Evolutionary conservation across 30 jellyfish, hydroid and myxozoan genomes (phyloP), one percentile per base, ranked within the genome.

Genomic region (Pseudorhiza aurosa): DNA sequence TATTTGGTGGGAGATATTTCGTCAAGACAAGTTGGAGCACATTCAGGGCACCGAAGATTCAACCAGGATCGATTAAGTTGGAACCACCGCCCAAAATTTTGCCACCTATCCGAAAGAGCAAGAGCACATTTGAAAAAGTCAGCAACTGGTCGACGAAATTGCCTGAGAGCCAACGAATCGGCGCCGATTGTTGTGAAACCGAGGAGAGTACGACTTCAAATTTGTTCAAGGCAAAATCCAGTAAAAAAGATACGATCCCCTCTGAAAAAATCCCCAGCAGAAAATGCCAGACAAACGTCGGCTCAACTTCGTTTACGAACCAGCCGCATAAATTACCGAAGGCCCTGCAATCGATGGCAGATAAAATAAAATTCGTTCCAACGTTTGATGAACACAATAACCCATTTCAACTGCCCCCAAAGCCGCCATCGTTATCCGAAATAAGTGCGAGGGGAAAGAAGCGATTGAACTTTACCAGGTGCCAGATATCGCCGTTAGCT

Each of bases 1-100:
- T 84, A 12, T 84, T 84, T n/a, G 95, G 95, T 30, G 95, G 95
- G 11, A 60, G 86, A 56, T 71, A 84, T 46, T 84, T 70, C 47
- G 88, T 84, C 26, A 72, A 84, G 53, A 71, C 95, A 47, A 84
- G 95, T 40, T 71, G 72, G 77, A 72, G 87, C 80, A 84, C 95
- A 27, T 68, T 84, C 77, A 55, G 95, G 47, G 71, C 81, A 11
- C 95, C 95, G 15, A 84, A 84, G 40, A 55, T 84, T 19, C 72
- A 65, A 51, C 91, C 91, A 7, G 91, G 84, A 1, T 33, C 75
- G 27, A 37, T 65, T 15, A 57, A 64, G 19, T 14, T 65, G 56
- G 67, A 58, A 60, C 91, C 91, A 0, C 76, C 76, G 29, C 53
- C 91, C 21, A 36, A 46, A 17, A 49, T 80, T 2, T 40, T 51